Percentiles rank a stretch among this genome's conserved stretches.
phyloP scores from a whole-genome alignment of 2,888 invertebrate species.

The Ormyrus nitidulus region DNA sequence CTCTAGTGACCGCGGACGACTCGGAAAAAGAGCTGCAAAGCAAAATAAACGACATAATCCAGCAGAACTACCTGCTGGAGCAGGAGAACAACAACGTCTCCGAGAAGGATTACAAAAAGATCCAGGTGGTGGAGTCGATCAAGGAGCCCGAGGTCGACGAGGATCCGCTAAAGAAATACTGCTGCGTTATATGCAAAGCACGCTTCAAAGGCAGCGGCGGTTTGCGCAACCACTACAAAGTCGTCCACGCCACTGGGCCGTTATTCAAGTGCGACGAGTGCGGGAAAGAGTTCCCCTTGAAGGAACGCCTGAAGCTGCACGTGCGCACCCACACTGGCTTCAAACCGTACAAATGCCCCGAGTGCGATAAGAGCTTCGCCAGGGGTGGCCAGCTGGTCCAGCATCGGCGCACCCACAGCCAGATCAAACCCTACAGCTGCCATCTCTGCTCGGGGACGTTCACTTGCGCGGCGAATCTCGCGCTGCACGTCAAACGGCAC shows the following conservation, averaged over 20 bases:
- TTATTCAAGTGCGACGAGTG: constrained; percentile 85
- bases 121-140: constrained; percentile 16
- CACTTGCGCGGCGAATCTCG: constrained; percentile 77
- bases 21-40: constrained; percentile 50
- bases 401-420: constrained; percentile 86
- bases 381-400: constrained; percentile 85
- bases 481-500: constrained; percentile 79
- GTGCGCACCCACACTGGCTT: constrained; percentile 84
- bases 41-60: constrained; percentile 68
- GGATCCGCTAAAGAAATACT: constrained; percentile 65
- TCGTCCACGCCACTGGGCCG: constrained; percentile 70
- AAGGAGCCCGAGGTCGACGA: constrained; percentile 35
- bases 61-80: constrained; percentile 66
- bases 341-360: constrained; percentile 81
- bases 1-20: not conserved
- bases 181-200: constrained; percentile 69
- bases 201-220: constrained; percentile 73
- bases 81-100: constrained; percentile 69
- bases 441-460: constrained; percentile 84
- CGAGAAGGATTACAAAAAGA: constrained; percentile 41
- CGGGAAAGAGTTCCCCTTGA: constrained; percentile 85
- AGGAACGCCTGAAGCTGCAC: constrained; percentile 86
- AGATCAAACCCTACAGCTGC: constrained; percentile 84
- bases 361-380: constrained; percentile 82
- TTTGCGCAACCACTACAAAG: constrained; percentile 72